Conservation (phyloP, 2,113 vertebrate genomes). For the Opisthocomus hoazin region DNA sequence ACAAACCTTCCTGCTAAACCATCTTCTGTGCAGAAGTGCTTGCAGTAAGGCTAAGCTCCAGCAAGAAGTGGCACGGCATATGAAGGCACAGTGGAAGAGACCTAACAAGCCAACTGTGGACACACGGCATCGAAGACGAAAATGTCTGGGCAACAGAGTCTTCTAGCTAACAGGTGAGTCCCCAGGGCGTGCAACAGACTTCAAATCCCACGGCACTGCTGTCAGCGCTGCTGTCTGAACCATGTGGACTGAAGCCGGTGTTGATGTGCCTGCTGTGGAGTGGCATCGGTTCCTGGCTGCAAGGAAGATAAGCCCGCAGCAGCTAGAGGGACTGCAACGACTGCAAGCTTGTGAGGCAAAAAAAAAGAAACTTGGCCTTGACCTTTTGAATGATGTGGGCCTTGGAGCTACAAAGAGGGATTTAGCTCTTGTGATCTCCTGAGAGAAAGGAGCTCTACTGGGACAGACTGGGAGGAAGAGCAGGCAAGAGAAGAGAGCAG, state of each 20-base stretch:
- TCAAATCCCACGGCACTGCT: not conserved
- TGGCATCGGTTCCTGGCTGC: not conserved
- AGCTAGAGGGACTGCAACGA: not conserved
- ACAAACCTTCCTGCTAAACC: not conserved
- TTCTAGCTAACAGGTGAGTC: not conserved
- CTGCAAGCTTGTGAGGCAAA: not conserved
- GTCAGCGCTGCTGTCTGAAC: not conserved
- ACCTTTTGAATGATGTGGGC: not conserved
- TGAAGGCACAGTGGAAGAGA: accelerated
- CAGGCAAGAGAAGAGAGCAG: not conserved
- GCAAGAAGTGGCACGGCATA: not conserved
- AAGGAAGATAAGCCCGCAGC: not conserved
- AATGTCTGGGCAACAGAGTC: not conserved
- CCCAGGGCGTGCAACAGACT: not conserved
- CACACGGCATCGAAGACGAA: not conserved
- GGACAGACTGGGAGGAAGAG: not conserved
- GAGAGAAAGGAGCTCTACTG: not conserved
- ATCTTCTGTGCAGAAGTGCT: not conserved
- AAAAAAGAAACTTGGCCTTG: not conserved
- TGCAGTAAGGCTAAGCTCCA: not conserved
- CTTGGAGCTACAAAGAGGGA: not conserved
- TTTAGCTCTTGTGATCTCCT: not conserved
- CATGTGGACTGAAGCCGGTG: not conserved
- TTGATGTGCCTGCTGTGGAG: not conserved
- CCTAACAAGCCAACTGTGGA: not conserved